Conservation (phyloP, 2,113 vertebrate genomes). For the Clarias batrachus region DNA sequence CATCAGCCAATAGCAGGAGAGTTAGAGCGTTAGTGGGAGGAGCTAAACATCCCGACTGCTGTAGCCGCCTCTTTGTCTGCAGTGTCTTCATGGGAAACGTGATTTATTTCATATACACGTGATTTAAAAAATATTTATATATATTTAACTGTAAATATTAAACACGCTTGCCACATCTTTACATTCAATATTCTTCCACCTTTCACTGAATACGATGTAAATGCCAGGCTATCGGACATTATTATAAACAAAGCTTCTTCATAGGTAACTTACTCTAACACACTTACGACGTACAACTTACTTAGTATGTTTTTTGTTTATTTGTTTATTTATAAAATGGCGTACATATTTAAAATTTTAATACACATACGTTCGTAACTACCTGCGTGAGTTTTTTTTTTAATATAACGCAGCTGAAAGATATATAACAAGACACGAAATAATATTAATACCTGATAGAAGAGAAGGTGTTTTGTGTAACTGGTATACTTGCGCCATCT, state of each 20-base stretch:
- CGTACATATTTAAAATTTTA: not conserved
- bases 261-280: not conserved
- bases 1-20: constrained; percentile 4
- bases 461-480: not conserved
- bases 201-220: not conserved
- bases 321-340: not conserved
- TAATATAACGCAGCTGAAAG: not conserved
- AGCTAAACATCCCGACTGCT: not conserved
- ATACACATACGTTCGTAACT: not conserved
- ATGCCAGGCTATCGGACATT: not conserved
- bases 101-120: constrained; percentile 22
- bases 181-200: not conserved
- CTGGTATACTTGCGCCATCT: constrained; percentile 7
- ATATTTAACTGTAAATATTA: not conserved
- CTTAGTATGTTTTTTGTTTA: too few species aligned
- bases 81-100: constrained; percentile 27
- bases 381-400: too few species aligned
- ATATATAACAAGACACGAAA: not conserved
- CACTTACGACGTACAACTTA: not conserved
- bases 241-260: not conserved
- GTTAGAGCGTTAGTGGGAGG: constrained; percentile 11
- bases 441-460: not conserved
- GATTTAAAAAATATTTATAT: too few species aligned
- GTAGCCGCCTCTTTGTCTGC: constrained; percentile 48
- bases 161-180: not conserved